A percentile compares a stretch with the other conserved stretches of the same genome.
Evolutionary conservation across 2,888 invertebrate species (phyloP).

Genomic region (Acleris laterana): DNA sequence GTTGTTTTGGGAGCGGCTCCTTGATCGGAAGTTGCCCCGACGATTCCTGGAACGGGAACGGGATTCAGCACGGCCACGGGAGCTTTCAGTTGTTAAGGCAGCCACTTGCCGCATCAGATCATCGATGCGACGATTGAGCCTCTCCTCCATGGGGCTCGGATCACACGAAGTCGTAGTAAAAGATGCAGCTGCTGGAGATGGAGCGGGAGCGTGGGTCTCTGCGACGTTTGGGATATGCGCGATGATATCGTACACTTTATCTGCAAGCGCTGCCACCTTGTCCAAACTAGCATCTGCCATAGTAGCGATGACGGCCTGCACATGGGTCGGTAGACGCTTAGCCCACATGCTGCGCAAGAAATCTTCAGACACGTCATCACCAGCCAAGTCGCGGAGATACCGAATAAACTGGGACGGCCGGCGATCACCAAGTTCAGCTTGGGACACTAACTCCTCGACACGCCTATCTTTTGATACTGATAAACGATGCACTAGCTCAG

Average conservation of each 20-base stretch:
- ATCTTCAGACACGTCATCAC: conserved; percentile 35
- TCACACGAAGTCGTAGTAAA: neutral
- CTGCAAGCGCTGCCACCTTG: conserved; percentile 7
- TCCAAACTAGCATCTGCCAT: conserved; percentile 7
- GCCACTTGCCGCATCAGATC: neutral
- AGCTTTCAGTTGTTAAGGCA: neutral
- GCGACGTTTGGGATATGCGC: neutral
- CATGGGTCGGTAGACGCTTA: conserved; percentile 4
- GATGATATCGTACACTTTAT: neutral
- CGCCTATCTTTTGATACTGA: conserved; percentile 37
- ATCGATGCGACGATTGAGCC: conserved; percentile 6
- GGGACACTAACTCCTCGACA: conserved; percentile 36
- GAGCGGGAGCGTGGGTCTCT: neutral
- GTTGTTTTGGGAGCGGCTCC: neutral
- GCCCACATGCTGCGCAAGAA: conserved; percentile 26
- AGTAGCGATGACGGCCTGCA: conserved; percentile 9
- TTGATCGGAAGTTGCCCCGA: neutral
- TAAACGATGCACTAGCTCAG: conserved; percentile 1
- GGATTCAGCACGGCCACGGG: neutral
- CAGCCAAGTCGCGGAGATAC: conserved; percentile 35
- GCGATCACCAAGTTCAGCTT: conserved; percentile 39
- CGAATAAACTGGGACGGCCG: conserved; percentile 40
- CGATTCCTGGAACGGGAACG: neutral
- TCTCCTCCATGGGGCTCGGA: conserved; percentile 2
- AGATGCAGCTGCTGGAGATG: neutral